Conservation (phyloP, 2,113 vertebrate species). For the Ochotona princeps region DNA sequence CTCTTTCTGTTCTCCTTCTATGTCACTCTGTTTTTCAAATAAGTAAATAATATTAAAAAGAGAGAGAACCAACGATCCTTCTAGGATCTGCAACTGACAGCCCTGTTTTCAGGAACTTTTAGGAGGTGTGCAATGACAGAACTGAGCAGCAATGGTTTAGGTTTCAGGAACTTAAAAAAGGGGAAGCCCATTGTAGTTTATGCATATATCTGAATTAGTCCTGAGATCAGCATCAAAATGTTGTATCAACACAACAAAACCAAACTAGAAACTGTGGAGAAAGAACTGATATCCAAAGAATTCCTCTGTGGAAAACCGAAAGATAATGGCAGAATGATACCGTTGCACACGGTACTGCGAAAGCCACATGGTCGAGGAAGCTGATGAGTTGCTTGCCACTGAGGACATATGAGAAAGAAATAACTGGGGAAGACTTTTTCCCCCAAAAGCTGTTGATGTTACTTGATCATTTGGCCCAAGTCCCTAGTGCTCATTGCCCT, state of each 20-base stretch:
- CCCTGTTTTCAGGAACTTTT: no score
- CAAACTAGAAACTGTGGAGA: neutral
- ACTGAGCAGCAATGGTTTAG: neutral
- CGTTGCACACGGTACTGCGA: neutral
- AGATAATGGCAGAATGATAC: accelerated
- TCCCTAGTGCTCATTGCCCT: neutral
- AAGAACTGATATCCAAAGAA: neutral
- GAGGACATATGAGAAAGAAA: neutral
- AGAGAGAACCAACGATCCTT: neutral
- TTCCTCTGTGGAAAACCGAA: neutral
- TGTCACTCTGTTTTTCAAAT: no score
- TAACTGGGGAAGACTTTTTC: neutral
- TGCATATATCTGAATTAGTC: no score
- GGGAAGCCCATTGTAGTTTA: neutral
- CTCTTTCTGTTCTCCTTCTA: no score
- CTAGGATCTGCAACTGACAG: accelerated
- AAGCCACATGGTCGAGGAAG: neutral
- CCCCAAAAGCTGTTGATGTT: neutral
- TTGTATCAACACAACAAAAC: neutral
- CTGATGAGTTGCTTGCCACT: neutral
- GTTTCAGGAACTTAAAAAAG: neutral
- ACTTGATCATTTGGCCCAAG: neutral
- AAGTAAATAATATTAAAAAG: no score
- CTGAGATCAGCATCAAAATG: neutral
- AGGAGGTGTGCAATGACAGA: neutral